Conservation (phyloP, 2,113 vertebrate genomes). For the Cryptomyrus ogoouensis region DNA sequence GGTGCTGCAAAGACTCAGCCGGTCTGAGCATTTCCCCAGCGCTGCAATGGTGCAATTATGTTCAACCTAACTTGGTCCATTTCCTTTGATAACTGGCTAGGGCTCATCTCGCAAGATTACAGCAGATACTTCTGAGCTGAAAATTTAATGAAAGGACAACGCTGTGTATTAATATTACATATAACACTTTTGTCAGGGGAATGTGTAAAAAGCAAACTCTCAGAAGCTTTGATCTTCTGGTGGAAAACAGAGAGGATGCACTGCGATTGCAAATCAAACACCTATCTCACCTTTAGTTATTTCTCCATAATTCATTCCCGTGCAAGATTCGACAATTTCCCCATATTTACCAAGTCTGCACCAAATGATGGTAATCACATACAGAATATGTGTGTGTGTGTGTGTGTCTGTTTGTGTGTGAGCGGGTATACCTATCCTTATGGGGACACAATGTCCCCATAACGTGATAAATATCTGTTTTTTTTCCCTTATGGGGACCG, state of each 20-base stretch:
- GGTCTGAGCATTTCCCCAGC: neutral
- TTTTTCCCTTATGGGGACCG: too few relatives aligned
- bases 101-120: neutral
- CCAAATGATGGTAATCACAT: neutral
- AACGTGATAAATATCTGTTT: too few relatives aligned
- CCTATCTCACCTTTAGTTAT: neutral
- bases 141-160: neutral
- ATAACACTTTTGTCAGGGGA: neutral
- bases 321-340: neutral
- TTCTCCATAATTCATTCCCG: neutral
- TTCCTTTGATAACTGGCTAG: neutral
- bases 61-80: neutral
- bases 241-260: neutral
- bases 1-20: neutral
- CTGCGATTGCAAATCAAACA: neutral
- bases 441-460: too few relatives aligned
- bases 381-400: neutral
- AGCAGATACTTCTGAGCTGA: neutral
- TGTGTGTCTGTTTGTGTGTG: neutral
- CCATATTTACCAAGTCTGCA: neutral
- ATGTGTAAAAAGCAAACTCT: neutral
- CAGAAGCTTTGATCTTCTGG: slow-evolving; percentile 2
- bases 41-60: neutral
- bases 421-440: too few relatives aligned
- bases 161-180: slow-evolving; percentile 5